These are phyloP conservation scores for Dermochelys coriacea DNA, from an alignment of 2,797 vertebrate genomes.

Conservation along the genomic window DNA sequence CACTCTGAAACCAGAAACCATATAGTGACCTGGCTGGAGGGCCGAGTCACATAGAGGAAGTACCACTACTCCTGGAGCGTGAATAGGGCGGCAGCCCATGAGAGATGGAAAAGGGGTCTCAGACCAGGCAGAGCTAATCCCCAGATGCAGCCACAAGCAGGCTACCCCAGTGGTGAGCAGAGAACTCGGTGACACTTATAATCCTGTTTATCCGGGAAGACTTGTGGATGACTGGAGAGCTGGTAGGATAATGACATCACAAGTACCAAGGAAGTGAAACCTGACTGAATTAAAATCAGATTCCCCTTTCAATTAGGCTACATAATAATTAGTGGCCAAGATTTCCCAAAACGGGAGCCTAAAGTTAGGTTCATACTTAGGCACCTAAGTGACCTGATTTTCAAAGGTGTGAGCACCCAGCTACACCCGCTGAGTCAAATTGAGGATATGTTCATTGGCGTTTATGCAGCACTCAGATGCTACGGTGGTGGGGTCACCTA, in stretches of 20 bases:
- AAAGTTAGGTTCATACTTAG: slow-evolving; percentile 33
- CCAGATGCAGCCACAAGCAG: background rate
- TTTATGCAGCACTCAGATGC: slow-evolving; percentile 22
- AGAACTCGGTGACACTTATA: background rate
- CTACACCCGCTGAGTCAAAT: slow-evolving; percentile 62
- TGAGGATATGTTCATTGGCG: slow-evolving; percentile 33
- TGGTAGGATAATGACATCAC: background rate
- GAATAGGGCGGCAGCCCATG: background rate
- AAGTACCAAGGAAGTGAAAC: slow-evolving; percentile 48
- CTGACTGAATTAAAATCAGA: slow-evolving; percentile 44
- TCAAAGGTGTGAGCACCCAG: slow-evolving; percentile 49
- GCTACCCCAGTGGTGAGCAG: background rate
- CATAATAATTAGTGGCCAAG: slow-evolving; percentile 63
- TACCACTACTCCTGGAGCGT: background rate
- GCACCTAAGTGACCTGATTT: slow-evolving; percentile 64
- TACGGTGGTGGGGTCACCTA: background rate
- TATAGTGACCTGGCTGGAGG: background rate
- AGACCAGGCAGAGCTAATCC: background rate
- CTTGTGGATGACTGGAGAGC: background rate
- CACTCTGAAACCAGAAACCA: background rate
- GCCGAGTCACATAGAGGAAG: background rate
- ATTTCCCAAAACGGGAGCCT: slow-evolving; percentile 60
- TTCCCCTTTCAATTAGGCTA: slow-evolving; percentile 67
- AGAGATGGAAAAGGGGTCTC: background rate
- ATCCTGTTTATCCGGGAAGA: accelerated